Evolutionary conservation across 1,140 invertebrate genomes (phyloP), one percentile per base, ranked within the genome.

Genomic region (Halictus rubicundus): DNA sequence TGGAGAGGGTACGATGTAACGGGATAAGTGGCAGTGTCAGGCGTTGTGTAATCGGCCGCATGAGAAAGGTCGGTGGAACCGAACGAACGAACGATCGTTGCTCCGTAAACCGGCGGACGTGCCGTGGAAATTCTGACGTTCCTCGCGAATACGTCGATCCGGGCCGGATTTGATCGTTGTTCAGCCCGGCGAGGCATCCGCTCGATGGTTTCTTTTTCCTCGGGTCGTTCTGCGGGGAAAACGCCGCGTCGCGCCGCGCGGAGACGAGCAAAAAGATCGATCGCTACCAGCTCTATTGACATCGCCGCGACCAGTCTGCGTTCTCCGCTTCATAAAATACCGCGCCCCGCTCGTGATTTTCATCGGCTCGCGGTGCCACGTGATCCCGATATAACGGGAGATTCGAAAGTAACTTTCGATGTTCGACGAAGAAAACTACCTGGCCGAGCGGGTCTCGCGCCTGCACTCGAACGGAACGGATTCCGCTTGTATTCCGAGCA

Each of bases 1-100:
- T 68, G 60, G 75, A 72, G 74, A 71, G 66, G 52, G 27, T 78
- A 66, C 75, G 54, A 70, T 71, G 80, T 81, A 81, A 81, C 80
- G 80, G 80, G 74, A 81, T 78, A 81, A 81, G 68, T 78, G 80
- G 39, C 75, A 81, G 66, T 71, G 68, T 68, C 80, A 64, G 68
- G 21, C 65, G 79, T 81, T 78, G 75, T 78, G 80, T 71, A 81
- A 81, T 81, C 80, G 74, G 52, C 21, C 65, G 75, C 42, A 64
- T 65, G 74, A 69, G 73, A 81, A 81, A 81, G 80, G 80, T 81
- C 75, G 80, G 27, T 70, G 52, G 68, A 78, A 66, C 52, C 37
- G 76, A 71, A 37, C 60, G 60, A 54, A 52, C 49, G 25, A 61
- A 60, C 75, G 75, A 81, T 81, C 80, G 80, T 81, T 78, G 75